phyloP scores from a whole-genome alignment of 2,113 vertebrate species.

The Archocentrus centrarchus region DNA sequence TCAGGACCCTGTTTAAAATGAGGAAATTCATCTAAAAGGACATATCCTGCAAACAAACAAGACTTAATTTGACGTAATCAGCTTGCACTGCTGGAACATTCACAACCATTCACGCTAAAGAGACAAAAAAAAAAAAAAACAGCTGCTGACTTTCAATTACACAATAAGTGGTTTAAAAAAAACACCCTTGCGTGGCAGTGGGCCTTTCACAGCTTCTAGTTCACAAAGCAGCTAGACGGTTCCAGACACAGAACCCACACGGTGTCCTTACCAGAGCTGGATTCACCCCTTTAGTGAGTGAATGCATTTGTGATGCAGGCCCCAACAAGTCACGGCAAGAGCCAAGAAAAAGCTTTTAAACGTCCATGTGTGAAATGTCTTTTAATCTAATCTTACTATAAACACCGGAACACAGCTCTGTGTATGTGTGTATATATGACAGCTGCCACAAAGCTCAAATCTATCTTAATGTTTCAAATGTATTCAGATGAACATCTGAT shows the following conservation, averaged over 20 bases:
- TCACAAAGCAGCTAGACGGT: constrained; percentile 41
- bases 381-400: constrained; percentile 24
- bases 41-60: constrained; percentile 32
- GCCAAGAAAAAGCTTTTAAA: constrained; percentile 26
- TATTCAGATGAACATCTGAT: constrained; percentile 34
- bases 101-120: constrained; percentile 13
- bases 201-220: constrained; percentile 42
- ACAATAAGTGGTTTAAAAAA: constrained; percentile 45
- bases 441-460: constrained; percentile 11
- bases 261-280: constrained; percentile 17
- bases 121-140: neutral
- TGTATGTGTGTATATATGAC: neutral
- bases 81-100: constrained; percentile 36
- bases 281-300: constrained; percentile 26
- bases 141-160: constrained; percentile 52
- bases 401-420: constrained; percentile 25
- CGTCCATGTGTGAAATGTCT: constrained; percentile 9
- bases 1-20: neutral
- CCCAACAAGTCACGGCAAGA: constrained; percentile 34
- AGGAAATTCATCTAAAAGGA: constrained; percentile 10
- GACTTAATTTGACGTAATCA: constrained; percentile 38
- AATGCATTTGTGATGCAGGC: constrained; percentile 38
- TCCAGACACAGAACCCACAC: constrained; percentile 36
- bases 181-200: constrained; percentile 32
- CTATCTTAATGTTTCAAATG: constrained; percentile 35